Percentiles rank a stretch among this genome's conserved stretches.
These are phyloP conservation scores for Tachycineta bicolor DNA, from an alignment of 2,113 vertebrate genomes.

Conservation along the genomic window DNA sequence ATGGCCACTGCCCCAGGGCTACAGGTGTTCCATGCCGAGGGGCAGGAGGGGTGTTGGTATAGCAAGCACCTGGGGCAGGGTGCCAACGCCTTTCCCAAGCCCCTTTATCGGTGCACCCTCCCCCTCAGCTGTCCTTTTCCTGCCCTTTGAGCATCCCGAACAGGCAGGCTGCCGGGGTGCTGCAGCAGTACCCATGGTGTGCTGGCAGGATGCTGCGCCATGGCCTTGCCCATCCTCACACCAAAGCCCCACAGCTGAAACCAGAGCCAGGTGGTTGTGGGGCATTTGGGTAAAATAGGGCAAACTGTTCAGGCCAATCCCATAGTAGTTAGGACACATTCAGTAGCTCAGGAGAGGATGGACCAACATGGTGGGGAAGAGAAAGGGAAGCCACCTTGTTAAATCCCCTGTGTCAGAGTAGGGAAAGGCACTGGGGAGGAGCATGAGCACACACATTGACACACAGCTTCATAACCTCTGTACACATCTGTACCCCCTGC, in stretches of 20 bases:
- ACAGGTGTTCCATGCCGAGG: background rate
- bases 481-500: no score
- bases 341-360: background rate
- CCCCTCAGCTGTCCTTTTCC: background rate
- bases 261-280: fast-evolving
- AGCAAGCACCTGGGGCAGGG: background rate
- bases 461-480: no score
- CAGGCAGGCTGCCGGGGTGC: fast-evolving
- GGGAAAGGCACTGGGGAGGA: background rate
- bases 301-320: background rate
- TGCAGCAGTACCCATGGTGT: background rate
- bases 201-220: no score
- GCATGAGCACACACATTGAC: fast-evolving
- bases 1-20: background rate
- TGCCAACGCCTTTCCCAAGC: background rate
- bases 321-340: background rate
- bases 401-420: fast-evolving
- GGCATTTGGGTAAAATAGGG: background rate
- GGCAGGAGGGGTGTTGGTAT: background rate
- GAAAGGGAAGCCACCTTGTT: background rate
- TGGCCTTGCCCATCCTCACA: background rate
- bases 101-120: background rate
- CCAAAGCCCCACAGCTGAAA: background rate
- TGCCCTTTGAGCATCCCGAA: background rate
- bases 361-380: background rate